A percentile compares a stretch with the other conserved stretches of the same genome.
Conservation (phyloP, 2,113 vertebrate genomes). For the Tylochromis polylepis region DNA sequence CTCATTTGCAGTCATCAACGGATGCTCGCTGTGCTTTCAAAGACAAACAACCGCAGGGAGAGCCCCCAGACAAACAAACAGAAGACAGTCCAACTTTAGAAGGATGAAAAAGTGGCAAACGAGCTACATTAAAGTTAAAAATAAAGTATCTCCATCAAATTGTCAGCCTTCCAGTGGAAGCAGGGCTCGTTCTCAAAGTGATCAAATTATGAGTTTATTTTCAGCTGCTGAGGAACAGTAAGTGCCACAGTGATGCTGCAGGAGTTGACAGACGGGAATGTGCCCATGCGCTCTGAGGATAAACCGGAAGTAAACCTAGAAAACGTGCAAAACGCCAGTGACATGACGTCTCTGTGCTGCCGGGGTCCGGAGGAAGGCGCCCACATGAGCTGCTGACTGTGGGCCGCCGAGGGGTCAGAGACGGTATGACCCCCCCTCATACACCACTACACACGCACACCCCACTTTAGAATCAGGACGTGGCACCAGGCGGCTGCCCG, state of each 20-base stretch:
- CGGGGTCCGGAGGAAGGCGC: neutral
- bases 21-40: neutral
- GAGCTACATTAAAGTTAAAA: neutral
- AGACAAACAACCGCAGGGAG: neutral
- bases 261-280: neutral
- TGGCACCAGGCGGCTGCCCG: constrained; percentile 52
- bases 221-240: neutral
- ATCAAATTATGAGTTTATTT: neutral
- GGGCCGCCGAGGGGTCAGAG: constrained; percentile 19
- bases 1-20: constrained; percentile 3
- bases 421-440: constrained; percentile 26
- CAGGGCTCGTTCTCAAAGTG: neutral
- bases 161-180: neutral
- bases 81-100: neutral
- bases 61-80: neutral
- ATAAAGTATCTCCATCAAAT: neutral
- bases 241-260: neutral
- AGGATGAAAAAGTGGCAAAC: neutral
- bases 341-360: neutral
- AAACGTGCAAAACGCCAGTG: neutral
- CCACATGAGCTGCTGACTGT: neutral
- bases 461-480: constrained; percentile 37
- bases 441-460: neutral
- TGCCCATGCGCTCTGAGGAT: neutral
- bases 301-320: neutral